Conservation (phyloP, 2,797 vertebrate species). For the Catamblyrhynchus diadema region DNA sequence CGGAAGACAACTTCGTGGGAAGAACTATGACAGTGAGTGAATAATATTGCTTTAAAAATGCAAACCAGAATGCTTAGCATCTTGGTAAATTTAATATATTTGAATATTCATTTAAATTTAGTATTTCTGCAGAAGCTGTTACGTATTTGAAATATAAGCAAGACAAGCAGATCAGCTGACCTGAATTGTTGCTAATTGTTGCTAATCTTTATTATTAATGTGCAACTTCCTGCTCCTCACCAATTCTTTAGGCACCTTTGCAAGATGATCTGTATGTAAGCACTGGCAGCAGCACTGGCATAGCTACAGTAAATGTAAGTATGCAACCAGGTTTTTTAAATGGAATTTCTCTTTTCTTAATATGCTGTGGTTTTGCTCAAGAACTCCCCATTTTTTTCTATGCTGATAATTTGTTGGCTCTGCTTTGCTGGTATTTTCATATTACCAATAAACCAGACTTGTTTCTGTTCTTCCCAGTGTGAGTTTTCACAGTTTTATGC, state of each 20-base stretch:
- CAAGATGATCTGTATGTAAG: slow-evolving; percentile 79
- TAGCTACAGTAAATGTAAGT: slow-evolving; percentile 87
- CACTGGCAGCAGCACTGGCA: slow-evolving; percentile 80
- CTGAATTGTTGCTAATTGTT: neutral
- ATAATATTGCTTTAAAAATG: neutral
- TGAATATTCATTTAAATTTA: neutral
- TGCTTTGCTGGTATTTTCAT: neutral
- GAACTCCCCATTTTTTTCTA: neutral
- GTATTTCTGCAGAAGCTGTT: neutral
- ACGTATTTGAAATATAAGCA: neutral
- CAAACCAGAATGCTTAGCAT: neutral
- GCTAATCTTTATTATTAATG: neutral
- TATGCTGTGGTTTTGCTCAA: neutral
- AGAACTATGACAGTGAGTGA: slow-evolving; percentile 78
- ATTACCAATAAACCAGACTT: neutral
- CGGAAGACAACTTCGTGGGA: slow-evolving; percentile 74
- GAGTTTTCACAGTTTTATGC: neutral
- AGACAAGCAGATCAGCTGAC: neutral
- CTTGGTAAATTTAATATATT: neutral
- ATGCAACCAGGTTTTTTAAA: neutral
- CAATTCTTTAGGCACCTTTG: slow-evolving; percentile 73
- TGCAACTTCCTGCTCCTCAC: neutral
- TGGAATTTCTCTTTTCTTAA: neutral
- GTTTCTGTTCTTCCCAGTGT: neutral
- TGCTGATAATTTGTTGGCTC: neutral